These are phyloP conservation scores for Falco cherrug DNA, from an alignment of 2,797 vertebrate genomes.

Conservation along the genomic window DNA sequence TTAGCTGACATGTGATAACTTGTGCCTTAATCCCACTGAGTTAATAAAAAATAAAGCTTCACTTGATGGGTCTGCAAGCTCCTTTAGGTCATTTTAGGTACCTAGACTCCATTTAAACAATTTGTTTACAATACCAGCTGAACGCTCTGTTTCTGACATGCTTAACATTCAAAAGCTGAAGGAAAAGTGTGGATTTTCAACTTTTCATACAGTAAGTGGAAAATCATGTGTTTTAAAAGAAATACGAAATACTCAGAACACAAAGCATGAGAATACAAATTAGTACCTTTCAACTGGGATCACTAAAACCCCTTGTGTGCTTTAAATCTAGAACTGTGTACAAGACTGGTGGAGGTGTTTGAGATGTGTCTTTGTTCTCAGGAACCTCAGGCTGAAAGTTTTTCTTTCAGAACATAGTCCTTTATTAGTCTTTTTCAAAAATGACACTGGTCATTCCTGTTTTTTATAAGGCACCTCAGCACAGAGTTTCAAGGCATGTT, in stretches of 20 bases:
- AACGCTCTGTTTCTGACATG: not conserved
- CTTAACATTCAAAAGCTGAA: not conserved
- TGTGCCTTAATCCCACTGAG: not conserved
- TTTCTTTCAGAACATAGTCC: not conserved
- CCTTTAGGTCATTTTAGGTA: not conserved
- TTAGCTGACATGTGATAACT: not conserved
- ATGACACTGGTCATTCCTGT: not conserved
- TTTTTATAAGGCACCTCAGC: not conserved
- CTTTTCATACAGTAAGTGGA: not conserved
- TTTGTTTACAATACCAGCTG: not conserved
- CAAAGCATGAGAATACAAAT: not conserved
- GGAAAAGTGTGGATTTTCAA: not conserved
- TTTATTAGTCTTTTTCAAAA: not conserved
- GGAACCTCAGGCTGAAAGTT: not conserved
- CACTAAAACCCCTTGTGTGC: not conserved
- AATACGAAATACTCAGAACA: not conserved
- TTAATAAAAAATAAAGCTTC: not conserved
- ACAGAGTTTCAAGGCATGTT: not conserved
- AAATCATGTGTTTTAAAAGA: not conserved
- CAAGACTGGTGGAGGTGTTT: not conserved
- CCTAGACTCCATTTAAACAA: not conserved
- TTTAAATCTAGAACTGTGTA: not conserved
- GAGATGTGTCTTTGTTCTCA: not conserved
- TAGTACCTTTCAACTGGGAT: not conserved
- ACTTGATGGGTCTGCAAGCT: not conserved